These are phyloP conservation scores for Planiliza haematocheilus DNA, from an alignment of 2,113 vertebrate species.

Conservation along the genomic window DNA sequence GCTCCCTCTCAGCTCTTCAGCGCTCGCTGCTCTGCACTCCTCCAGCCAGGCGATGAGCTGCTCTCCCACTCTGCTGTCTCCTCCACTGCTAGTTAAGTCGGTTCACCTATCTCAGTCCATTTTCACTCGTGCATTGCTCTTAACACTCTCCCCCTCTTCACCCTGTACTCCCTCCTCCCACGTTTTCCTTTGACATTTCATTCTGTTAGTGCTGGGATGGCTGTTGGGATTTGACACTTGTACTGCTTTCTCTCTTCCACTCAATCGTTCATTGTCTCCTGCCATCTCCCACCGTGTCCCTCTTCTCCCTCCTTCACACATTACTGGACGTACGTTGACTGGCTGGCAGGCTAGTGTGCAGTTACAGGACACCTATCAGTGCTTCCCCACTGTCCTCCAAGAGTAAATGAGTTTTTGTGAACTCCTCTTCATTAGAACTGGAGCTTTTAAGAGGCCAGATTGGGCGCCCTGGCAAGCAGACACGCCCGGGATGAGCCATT, in stretches of 20 bases:
- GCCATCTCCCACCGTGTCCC: slow-evolving; percentile 13
- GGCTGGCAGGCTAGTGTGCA: slow-evolving; percentile 33
- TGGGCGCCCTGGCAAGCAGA: slow-evolving; percentile 22
- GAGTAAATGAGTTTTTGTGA: slow-evolving; percentile 45
- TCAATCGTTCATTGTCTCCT: slow-evolving; percentile 29
- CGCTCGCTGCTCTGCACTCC: slow-evolving; percentile 26
- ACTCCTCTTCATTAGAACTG: slow-evolving; percentile 32
- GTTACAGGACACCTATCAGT: slow-evolving; percentile 41
- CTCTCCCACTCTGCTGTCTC: slow-evolving; percentile 12
- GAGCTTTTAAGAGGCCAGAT: slow-evolving; percentile 12
- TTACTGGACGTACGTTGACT: slow-evolving; percentile 17
- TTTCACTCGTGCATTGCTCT: slow-evolving; percentile 5
- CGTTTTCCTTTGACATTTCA: slow-evolving; percentile 45
- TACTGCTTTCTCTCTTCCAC: slow-evolving; percentile 16
- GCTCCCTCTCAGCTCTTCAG: slow-evolving; percentile 19
- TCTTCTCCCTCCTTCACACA: slow-evolving; percentile 41
- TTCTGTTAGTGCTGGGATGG: slow-evolving; percentile 12
- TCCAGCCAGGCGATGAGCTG: slow-evolving; percentile 35
- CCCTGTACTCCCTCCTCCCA: slow-evolving; percentile 2
- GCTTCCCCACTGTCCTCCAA: neutral
- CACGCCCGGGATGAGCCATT: slow-evolving; percentile 16
- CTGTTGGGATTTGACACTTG: slow-evolving; percentile 38
- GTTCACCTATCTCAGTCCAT: slow-evolving; percentile 21
- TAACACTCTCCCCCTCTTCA: slow-evolving; percentile 38
- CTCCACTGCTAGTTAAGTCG: slow-evolving; percentile 19